These are phyloP conservation scores for Dicrurus megarhynchus DNA, from an alignment of 2,113 vertebrate genomes.

Conservation along the genomic window DNA sequence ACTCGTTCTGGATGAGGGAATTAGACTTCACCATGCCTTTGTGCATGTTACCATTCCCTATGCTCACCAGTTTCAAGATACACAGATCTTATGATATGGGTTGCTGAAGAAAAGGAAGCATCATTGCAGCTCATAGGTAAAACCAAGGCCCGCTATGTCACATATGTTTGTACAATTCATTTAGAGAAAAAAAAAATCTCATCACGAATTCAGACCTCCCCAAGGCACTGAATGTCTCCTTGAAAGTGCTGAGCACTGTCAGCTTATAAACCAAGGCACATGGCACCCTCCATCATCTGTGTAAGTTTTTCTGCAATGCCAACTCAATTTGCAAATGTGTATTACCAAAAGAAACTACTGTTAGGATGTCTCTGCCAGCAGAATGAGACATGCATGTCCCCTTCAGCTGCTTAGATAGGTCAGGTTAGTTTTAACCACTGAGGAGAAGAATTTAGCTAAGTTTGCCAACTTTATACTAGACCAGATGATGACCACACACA, in stretches of 20 bases:
- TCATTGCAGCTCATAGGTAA: background rate
- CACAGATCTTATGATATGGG: accelerated
- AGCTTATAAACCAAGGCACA: background rate
- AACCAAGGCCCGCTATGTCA: background rate
- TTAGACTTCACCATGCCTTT: background rate
- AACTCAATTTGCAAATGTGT: background rate
- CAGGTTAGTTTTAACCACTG: background rate
- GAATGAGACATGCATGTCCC: background rate
- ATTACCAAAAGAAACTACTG: background rate
- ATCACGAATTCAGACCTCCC: background rate
- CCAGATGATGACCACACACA: slow-evolving; percentile 49
- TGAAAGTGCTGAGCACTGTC: background rate
- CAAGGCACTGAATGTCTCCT: background rate
- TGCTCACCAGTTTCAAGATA: background rate
- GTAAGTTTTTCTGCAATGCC: background rate
- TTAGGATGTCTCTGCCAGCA: background rate
- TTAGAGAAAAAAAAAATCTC: background rate
- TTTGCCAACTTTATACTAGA: background rate
- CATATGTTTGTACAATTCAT: background rate
- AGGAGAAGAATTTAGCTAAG: background rate
- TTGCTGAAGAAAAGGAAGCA: background rate
- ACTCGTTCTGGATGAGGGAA: background rate
- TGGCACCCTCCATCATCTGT: background rate
- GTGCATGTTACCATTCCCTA: background rate
- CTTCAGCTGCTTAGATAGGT: background rate